A percentile compares a stretch with the other conserved stretches of the same genome.
Conservation (phyloP, 2,888 invertebrate species). For the Nomada fabriciana region DNA sequence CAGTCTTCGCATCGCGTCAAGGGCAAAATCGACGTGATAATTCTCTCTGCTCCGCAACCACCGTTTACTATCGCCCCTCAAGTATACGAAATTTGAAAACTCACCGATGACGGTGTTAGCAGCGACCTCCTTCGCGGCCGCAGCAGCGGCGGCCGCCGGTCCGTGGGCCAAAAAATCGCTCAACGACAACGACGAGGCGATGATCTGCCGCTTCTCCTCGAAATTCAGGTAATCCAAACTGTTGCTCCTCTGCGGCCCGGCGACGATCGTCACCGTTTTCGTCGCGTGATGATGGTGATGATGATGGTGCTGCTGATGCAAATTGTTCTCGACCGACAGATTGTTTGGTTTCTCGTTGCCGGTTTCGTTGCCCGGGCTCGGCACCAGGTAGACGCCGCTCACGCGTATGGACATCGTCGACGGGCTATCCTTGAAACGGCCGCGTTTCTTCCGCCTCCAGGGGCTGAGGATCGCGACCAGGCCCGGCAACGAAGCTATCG, state of each 20-base stretch:
- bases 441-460: slow-evolving; percentile 70
- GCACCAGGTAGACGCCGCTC: slow-evolving; percentile 83
- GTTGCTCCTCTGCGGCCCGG: slow-evolving; percentile 90
- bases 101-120: slow-evolving; percentile 84
- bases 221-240: slow-evolving; percentile 96
- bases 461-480: slow-evolving; percentile 71
- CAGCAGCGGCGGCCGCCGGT: slow-evolving; percentile 86
- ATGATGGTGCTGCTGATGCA: slow-evolving; percentile 71
- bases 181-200: slow-evolving; percentile 94
- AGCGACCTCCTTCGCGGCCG: slow-evolving; percentile 84
- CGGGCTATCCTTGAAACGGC: slow-evolving; percentile 65
- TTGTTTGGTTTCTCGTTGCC: slow-evolving; percentile 60
- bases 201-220: slow-evolving; percentile 95
- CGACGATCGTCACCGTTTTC: slow-evolving; percentile 88
- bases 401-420: slow-evolving; percentile 82
- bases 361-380: slow-evolving; percentile 72
- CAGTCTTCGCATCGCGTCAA: no score
- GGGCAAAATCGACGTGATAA: no score
- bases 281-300: slow-evolving; percentile 79
- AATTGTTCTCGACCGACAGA: slow-evolving; percentile 53
- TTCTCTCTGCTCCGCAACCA: no score
- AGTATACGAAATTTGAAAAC: slow-evolving; percentile 43
- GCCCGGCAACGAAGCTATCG: slow-evolving; percentile 71
- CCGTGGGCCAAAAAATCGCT: slow-evolving; percentile 93
- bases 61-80: no score